Conservation (phyloP, 2,113 vertebrate species). For the Chrysemys picta region DNA sequence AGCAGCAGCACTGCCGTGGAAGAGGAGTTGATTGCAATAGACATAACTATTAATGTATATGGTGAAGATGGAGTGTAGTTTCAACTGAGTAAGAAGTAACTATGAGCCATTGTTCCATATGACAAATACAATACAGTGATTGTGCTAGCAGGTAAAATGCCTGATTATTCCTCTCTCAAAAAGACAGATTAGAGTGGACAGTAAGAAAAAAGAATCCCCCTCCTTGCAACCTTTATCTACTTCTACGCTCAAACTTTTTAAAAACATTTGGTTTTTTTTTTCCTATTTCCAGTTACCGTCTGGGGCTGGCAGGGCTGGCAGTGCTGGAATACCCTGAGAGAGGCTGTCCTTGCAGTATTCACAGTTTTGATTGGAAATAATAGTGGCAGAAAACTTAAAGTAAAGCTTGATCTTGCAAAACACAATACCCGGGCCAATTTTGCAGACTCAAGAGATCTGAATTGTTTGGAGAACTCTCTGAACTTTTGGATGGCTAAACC, state of each 20-base stretch:
- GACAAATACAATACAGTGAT: neutral
- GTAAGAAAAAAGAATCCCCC: neutral
- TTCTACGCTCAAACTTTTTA: neutral
- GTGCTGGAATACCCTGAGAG: neutral
- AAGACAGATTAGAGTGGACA: neutral
- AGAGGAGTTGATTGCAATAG: slow-evolving; percentile 58
- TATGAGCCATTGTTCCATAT: neutral
- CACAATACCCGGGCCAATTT: slow-evolving; percentile 5
- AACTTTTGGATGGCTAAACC: slow-evolving; percentile 10
- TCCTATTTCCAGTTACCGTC: neutral
- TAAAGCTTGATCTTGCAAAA: neutral
- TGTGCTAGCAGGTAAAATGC: neutral
- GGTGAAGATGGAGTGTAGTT: slow-evolving; percentile 45
- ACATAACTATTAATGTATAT: slow-evolving; percentile 54
- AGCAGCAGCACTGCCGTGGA: slow-evolving; percentile 55
- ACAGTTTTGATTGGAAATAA: neutral
- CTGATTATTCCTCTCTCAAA: neutral
- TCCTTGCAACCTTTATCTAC: neutral
- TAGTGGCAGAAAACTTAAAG: neutral
- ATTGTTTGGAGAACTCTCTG: slow-evolving; percentile 7
- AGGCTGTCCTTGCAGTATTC: neutral
- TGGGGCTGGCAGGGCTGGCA: neutral
- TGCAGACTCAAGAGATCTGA: slow-evolving; percentile 19
- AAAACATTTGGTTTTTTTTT: neutral
- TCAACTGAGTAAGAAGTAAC: slow-evolving; percentile 21